Evolutionary conservation across 2,888 invertebrate species (phyloP).

Genomic region (Coremacera marginata): DNA sequence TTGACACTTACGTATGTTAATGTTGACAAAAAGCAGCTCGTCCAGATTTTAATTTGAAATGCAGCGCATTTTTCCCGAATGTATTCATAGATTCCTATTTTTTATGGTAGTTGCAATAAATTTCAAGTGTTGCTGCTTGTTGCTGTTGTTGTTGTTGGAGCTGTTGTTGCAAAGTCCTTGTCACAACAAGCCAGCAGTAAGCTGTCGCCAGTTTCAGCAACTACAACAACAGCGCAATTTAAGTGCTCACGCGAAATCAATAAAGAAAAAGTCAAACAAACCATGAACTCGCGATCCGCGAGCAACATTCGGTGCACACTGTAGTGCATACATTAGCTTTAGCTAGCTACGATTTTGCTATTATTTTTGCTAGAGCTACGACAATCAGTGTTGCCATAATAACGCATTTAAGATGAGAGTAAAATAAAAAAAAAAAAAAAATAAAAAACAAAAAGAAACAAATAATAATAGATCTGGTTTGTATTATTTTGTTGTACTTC

Average conservation of each 20-base stretch:
- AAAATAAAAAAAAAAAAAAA: background rate
- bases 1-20: slow-evolving; percentile 66
- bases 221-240: background rate
- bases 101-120: slow-evolving; percentile 39
- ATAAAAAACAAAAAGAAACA: background rate
- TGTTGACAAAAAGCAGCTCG: slow-evolving; percentile 58
- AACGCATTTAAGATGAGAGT: no score
- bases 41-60: slow-evolving; percentile 43
- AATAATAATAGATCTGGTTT: background rate
- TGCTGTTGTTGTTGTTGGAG: slow-evolving; percentile 11
- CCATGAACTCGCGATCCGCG: slow-evolving; percentile 2
- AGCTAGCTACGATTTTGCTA: no score
- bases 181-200: slow-evolving; percentile 36
- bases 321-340: background rate
- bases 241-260: slow-evolving; percentile 18
- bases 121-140: slow-evolving; percentile 28
- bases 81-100: slow-evolving; percentile 33
- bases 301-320: slow-evolving; percentile 11
- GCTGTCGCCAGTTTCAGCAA: slow-evolving; percentile 10
- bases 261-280: background rate
- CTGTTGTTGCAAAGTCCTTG: slow-evolving; percentile 27
- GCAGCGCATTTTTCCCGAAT: slow-evolving; percentile 42
- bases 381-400: no score
- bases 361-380: no score
- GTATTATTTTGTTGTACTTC: background rate